phyloP scores from a whole-genome alignment of 2,888 invertebrate species.

The Agrypnus murinus region DNA sequence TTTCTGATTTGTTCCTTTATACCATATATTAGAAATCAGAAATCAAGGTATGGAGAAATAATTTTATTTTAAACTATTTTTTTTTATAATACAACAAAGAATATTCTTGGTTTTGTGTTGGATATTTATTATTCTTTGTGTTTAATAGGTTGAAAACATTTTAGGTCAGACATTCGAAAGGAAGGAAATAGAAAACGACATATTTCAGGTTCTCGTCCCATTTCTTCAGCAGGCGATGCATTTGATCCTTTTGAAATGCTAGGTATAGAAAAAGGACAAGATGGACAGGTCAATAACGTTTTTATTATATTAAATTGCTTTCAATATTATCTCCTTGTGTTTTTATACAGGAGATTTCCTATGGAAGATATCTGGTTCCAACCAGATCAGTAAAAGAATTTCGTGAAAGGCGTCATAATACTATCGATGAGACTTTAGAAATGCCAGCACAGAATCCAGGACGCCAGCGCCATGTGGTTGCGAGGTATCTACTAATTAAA shows the following conservation, averaged over 20 bases:
- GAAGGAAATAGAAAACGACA: conserved; percentile 55
- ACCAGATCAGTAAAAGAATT: conserved; percentile 75
- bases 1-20: conserved; percentile 91
- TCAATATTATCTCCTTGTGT: not conserved
- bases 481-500: conserved; percentile 72
- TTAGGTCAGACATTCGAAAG: conserved; percentile 58
- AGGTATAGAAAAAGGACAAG: conserved; percentile 86
- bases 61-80: too few relatives aligned
- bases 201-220: conserved; percentile 86
- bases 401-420: conserved; percentile 69
- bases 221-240: conserved; percentile 88
- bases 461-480: conserved; percentile 72
- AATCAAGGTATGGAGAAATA: conserved; percentile 55
- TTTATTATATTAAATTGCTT: not conserved
- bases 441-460: conserved; percentile 12
- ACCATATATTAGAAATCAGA: conserved; percentile 78
- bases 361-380: conserved; percentile 88
- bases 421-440: conserved; percentile 63
- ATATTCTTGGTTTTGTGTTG: too few relatives aligned
- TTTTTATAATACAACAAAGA: too few relatives aligned
- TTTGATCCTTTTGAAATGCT: conserved; percentile 90
- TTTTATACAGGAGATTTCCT: conserved; percentile 90
- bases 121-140: too few relatives aligned
- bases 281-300: conserved; percentile 79
- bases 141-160: conserved; percentile 14